Conservation (phyloP, 1,140 invertebrate genomes). For the Meloidogyne floridensis region DNA sequence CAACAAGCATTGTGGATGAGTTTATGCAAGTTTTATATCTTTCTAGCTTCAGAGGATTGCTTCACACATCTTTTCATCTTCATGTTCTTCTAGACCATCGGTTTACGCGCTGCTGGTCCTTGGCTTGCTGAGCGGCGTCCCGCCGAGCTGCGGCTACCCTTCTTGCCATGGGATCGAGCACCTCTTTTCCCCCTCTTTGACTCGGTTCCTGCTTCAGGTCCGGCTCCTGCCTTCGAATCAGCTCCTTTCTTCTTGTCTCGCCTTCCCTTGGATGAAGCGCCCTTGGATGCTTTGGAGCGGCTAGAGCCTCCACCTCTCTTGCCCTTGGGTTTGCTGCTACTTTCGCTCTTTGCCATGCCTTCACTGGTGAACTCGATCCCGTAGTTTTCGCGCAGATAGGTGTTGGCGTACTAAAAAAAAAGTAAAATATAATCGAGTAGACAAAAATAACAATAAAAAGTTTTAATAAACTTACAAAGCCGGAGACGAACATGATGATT, state of each 20-base stretch:
- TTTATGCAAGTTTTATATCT: not conserved
- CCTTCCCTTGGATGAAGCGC: slow-evolving; percentile 5
- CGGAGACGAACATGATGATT: not conserved
- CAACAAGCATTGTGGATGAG: not conserved
- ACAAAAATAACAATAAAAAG: not conserved
- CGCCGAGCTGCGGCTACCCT: not conserved
- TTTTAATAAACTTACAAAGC: not conserved
- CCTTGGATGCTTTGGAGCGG: not conserved
- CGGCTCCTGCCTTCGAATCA: not conserved
- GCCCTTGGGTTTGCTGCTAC: slow-evolving; percentile 26
- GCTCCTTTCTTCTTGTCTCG: not conserved
- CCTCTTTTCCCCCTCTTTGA: slow-evolving; percentile 4
- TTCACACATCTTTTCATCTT: not conserved
- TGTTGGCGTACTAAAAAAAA: not conserved
- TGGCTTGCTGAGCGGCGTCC: not conserved
- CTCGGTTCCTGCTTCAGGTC: not conserved
- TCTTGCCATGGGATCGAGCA: slow-evolving; percentile 4
- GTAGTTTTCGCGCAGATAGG: slow-evolving; percentile 1
- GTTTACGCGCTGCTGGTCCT: not conserved
- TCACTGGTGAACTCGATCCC: slow-evolving; percentile 1
- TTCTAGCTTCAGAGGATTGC: slow-evolving; percentile 2
- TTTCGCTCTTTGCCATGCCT: slow-evolving; percentile 8
- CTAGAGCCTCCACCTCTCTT: slow-evolving; percentile 13
- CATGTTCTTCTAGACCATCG: not conserved
- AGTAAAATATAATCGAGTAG: not conserved